Evolutionary conservation across 2,113 vertebrate species (phyloP), one percentile per base, ranked within the genome.

Genomic region (Hippocampus barbouri): DNA sequence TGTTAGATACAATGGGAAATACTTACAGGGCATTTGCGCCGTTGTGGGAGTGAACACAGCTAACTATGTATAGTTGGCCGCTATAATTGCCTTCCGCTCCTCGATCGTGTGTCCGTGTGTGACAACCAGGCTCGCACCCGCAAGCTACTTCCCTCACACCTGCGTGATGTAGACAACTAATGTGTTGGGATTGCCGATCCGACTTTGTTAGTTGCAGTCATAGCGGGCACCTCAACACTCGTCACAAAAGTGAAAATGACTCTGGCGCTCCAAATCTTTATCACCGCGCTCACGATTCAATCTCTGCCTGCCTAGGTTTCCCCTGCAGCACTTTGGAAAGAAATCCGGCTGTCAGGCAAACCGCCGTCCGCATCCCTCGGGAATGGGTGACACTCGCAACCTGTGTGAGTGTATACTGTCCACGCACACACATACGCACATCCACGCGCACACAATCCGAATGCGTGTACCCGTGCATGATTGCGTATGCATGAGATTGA

Each of bases 311-410:
- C 85, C 85, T 69, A 77, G 83, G 83, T 88, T 87, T 86, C 74
- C 87, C 85, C 87, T 79, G 86, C 70, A 88, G 90, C 88, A 76
- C 74, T 89, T 84, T 83, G 81, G 81, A 80, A 88, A 87, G 85
- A 89, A 89, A 83, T 72, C 79, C 84, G 73, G 68, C 63, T 38
- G 68, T 85, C 84, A 82, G 83, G 83, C 68, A 84, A 89, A 86
- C 81, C 85, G 59, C 81, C 40, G 21, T n/a, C 72, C 51, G 69
- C 56, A 51, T 83, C 86, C 80, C 82, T 30, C 1, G 79, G 83
- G 83, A 90, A 75, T 81, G 80, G 79, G 88, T 90, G 89, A 89
- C 83, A 86, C 82, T 87, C 81, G 77, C 68, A 76, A 78, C 68
- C 74, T 53, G 70, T 66, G 63, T 73, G 79, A 80, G 80, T 64